Percentiles rank a stretch among this genome's conserved stretches.
Conservation (phyloP, 2,113 vertebrate species). For the Vulpes ferrilata region DNA sequence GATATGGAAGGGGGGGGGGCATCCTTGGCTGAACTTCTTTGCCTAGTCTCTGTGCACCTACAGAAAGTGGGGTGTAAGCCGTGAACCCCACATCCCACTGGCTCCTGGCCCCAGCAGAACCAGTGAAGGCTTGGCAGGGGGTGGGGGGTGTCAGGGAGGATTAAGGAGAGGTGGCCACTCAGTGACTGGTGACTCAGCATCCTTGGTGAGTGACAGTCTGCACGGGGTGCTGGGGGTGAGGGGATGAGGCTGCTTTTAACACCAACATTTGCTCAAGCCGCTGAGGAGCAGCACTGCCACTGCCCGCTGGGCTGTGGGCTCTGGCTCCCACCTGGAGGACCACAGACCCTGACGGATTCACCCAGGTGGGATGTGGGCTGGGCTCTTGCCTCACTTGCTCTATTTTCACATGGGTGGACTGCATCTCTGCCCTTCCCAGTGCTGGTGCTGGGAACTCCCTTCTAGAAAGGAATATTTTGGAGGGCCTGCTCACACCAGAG, state of each 20-base stretch:
- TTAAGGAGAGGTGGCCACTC: not conserved
- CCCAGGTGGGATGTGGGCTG: not conserved
- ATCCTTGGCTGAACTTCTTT: not conserved
- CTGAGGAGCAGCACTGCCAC: rapidly evolving
- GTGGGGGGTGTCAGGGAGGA: not conserved
- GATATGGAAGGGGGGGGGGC: rapidly evolving
- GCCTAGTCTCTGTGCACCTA: not conserved
- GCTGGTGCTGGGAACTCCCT: not conserved
- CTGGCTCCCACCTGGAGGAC: not conserved
- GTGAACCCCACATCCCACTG: not conserved
- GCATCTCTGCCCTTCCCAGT: not conserved
- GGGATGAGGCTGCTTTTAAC: not conserved
- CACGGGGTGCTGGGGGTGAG: rapidly evolving
- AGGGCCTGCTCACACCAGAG: not conserved
- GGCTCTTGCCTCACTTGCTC: not conserved
- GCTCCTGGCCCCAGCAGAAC: not conserved
- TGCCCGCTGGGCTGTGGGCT: not conserved
- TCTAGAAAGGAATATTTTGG: not conserved
- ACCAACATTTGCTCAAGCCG: not conserved
- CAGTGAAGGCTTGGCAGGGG: rapidly evolving
- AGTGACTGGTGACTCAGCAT: not conserved
- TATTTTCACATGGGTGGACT: not conserved
- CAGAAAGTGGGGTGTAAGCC: not conserved
- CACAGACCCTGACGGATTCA: not conserved
- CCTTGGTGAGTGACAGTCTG: not conserved